These are phyloP conservation scores for Pantherophis guttatus DNA, from an alignment of 2,113 vertebrate species.

Conservation along the genomic window DNA sequence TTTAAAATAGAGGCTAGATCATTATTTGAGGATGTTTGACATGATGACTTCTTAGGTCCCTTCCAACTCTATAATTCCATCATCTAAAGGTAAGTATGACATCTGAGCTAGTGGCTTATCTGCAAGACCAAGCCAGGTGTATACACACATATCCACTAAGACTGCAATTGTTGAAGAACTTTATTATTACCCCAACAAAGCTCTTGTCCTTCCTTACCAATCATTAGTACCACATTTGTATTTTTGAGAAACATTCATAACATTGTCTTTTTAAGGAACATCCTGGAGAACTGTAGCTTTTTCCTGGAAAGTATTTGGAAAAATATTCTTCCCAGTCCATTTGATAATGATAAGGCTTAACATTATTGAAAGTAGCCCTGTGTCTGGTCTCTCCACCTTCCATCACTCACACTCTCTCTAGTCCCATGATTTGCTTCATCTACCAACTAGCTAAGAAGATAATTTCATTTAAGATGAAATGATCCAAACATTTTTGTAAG, in stretches of 20 bases:
- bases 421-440: neutral
- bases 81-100: neutral
- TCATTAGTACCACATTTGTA: neutral
- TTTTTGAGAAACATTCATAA: neutral
- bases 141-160: neutral
- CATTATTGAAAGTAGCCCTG: neutral
- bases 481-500: neutral
- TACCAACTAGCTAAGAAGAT: neutral
- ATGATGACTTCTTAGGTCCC: neutral
- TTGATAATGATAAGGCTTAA: neutral
- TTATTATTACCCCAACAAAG: neutral
- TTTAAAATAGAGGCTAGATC: neutral
- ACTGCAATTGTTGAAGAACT: neutral
- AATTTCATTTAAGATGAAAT: neutral
- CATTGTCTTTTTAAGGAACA: neutral
- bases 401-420: neutral
- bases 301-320: neutral
- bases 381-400: neutral
- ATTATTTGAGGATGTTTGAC: neutral
- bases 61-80: neutral
- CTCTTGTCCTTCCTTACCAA: neutral
- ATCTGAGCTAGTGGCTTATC: neutral
- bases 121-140: neutral
- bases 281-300: neutral
- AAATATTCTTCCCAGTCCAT: neutral